phyloP scores from a whole-genome alignment of 2,113 vertebrate genomes.

The Ceuthmochares aereus region DNA sequence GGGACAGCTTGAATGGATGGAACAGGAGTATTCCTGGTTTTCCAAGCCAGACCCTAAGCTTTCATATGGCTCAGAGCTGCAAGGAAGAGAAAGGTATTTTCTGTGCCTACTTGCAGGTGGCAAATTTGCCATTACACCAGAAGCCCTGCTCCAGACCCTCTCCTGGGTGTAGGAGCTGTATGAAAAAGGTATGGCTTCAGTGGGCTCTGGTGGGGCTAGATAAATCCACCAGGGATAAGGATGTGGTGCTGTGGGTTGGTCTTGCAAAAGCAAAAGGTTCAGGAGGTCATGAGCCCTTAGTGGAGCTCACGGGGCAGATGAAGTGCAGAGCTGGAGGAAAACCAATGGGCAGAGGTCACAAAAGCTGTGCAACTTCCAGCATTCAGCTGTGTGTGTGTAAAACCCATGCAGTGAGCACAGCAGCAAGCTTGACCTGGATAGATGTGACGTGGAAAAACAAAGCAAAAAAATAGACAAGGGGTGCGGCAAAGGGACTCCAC shows the following conservation, averaged over 20 bases:
- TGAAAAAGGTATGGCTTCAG: neutral
- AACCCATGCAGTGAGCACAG: neutral
- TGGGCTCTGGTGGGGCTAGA: neutral
- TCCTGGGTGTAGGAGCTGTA: neutral
- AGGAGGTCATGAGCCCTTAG: accelerated
- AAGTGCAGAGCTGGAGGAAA: neutral
- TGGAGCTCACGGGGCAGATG: neutral
- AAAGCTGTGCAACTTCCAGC: neutral
- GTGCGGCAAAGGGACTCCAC: neutral
- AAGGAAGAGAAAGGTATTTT: neutral
- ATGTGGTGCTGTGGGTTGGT: neutral
- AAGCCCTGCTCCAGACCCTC: neutral
- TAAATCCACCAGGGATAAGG: neutral
- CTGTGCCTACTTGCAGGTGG: neutral
- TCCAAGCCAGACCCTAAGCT: neutral
- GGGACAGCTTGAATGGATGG: neutral
- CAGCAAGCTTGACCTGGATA: neutral
- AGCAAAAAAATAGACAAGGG: neutral
- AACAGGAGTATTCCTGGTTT: neutral
- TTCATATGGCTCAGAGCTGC: neutral
- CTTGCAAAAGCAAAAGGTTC: neutral
- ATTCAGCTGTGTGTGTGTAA: accelerated
- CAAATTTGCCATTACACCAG: neutral
- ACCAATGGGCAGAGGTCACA: neutral
- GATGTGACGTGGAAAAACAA: neutral